A percentile compares a stretch with the other conserved stretches of the same genome.
These are phyloP conservation scores for Macrophya annulata DNA, from an alignment of 2,888 invertebrate species.

Conservation along the genomic window DNA sequence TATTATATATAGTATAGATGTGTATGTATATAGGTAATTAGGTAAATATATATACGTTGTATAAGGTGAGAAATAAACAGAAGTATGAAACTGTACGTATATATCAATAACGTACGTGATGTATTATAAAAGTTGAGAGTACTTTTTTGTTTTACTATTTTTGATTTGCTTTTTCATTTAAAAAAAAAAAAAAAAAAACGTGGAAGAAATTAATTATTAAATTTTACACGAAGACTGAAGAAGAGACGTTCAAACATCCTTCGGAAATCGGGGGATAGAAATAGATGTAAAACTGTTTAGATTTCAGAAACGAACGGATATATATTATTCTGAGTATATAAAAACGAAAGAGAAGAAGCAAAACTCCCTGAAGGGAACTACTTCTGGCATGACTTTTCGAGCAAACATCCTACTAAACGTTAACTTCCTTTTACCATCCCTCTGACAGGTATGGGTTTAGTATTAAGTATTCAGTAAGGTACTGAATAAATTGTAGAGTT, in stretches of 20 bases:
- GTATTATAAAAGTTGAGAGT: no score
- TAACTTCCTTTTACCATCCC: conserved; percentile 41
- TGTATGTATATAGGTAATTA: background rate
- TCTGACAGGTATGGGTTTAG: background rate
- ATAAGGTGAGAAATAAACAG: background rate
- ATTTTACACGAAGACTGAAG: background rate
- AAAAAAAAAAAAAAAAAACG: background rate
- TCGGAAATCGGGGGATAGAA: background rate
- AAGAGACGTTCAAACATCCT: background rate
- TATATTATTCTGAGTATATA: background rate
- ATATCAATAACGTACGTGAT: no score
- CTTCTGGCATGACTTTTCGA: conserved; percentile 35
- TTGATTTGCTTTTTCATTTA: background rate
- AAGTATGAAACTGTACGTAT: background rate
- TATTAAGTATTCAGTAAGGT: background rate
- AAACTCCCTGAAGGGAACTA: conserved; percentile 19
- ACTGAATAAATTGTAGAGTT: background rate
- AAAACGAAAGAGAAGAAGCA: background rate
- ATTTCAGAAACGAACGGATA: background rate
- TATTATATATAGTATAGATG: background rate
- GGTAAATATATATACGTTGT: background rate
- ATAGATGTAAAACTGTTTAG: background rate
- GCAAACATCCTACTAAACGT: conserved; percentile 42
- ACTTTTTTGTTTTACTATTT: no score
- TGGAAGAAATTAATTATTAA: background rate